These are phyloP conservation scores for Leptodactylus fallax DNA, from an alignment of 2,797 vertebrate genomes.

Conservation along the genomic window DNA sequence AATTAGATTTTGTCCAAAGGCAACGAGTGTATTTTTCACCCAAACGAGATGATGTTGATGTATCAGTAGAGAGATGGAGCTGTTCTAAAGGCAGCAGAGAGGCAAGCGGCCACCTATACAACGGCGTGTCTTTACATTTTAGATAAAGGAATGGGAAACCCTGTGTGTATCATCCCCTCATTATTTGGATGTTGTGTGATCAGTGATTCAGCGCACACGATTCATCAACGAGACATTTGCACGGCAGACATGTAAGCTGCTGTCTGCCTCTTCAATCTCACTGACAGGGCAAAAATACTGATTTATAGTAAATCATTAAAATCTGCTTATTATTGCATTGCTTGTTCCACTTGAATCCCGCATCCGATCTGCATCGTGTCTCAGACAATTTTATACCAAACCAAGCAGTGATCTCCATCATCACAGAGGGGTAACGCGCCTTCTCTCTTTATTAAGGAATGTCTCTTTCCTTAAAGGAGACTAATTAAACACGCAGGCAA, in stretches of 20 bases:
- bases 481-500: constrained; percentile 81
- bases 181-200: constrained; percentile 88
- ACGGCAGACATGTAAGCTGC: constrained; percentile 96
- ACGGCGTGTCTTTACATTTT: constrained; percentile 75
- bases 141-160: constrained; percentile 69
- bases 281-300: constrained; percentile 95
- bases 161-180: constrained; percentile 80
- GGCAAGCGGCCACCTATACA: constrained; percentile 72
- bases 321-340: constrained; percentile 97
- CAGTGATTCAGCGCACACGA: constrained; percentile 93
- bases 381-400: constrained; percentile 82
- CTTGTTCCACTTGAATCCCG: constrained; percentile 85
- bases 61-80: constrained; percentile 69
- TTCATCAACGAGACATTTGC: constrained; percentile 97
- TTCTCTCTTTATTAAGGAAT: constrained; percentile 81
- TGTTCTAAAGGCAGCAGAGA: constrained; percentile 62
- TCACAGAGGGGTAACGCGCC: constrained; percentile 72
- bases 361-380: constrained; percentile 81
- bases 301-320: constrained; percentile 99
- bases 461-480: constrained; percentile 82
- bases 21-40: constrained; percentile 67
- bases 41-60: constrained; percentile 67
- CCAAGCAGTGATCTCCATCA: constrained; percentile 84
- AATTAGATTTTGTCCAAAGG: constrained; percentile 70
- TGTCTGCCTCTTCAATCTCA: constrained; percentile 96